A percentile compares a stretch with the other conserved stretches of the same genome.
Evolutionary conservation across 2,113 vertebrate species (phyloP).

Genomic region (Heteronetta atricapilla): DNA sequence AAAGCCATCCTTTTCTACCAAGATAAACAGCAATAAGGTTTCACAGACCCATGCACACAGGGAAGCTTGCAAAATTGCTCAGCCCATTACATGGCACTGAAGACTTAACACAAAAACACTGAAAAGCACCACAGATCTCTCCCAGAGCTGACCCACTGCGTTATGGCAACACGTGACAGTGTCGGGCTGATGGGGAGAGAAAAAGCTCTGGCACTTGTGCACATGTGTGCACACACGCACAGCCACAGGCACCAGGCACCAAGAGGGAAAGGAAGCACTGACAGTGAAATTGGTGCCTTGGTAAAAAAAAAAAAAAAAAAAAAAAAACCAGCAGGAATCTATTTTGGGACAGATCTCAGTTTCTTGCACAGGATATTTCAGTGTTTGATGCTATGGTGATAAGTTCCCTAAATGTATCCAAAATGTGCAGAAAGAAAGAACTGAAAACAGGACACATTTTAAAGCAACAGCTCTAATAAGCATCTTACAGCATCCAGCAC

Average conservation of each 20-base stretch:
- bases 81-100: neutral
- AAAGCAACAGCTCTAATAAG: neutral
- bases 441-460: neutral
- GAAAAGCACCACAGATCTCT: neutral
- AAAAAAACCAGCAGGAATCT: slow-evolving; percentile 24
- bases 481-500: neutral
- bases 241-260: neutral
- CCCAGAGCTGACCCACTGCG: fast-evolving
- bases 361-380: neutral
- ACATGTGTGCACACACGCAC: no score
- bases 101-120: neutral
- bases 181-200: neutral
- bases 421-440: slow-evolving; percentile 24
- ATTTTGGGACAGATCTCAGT: slow-evolving; percentile 25
- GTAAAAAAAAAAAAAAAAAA: slow-evolving; percentile 23
- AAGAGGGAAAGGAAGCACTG: neutral
- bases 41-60: neutral
- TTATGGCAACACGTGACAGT: neutral
- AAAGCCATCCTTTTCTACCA: neutral
- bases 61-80: neutral
- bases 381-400: slow-evolving; percentile 59
- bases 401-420: slow-evolving; percentile 38
- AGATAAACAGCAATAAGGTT: neutral
- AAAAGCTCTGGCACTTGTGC: neutral
- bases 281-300: neutral